Percentiles rank a stretch among this genome's conserved stretches.
Evolutionary conservation across 2,113 vertebrate species (phyloP).

Genomic region (Oenanthe melanoleuca): DNA sequence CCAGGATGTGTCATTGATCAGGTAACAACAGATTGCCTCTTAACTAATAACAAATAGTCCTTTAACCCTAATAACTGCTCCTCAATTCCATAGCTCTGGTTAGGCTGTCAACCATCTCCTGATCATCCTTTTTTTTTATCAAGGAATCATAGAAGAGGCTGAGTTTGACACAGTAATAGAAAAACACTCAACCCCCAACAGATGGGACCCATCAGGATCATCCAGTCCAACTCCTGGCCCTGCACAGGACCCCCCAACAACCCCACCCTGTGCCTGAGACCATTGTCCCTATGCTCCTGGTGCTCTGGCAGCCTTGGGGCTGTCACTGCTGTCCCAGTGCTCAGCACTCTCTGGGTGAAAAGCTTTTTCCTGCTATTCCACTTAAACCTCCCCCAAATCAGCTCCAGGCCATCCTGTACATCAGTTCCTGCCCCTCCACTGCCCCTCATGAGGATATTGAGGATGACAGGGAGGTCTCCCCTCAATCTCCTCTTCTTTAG

Average conservation of each 20-base stretch:
- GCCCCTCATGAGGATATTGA: neutral
- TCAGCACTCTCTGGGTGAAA: neutral
- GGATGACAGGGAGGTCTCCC: neutral
- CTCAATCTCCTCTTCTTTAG: neutral
- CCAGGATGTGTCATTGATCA: neutral
- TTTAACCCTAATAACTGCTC: neutral
- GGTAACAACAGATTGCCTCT: neutral
- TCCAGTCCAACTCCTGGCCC: neutral
- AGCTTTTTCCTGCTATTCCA: neutral
- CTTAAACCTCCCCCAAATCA: neutral
- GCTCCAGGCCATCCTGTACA: neutral
- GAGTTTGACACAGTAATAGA: neutral
- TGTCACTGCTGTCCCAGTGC: neutral
- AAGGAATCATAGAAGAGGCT: neutral
- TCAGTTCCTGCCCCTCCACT: neutral
- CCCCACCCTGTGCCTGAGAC: neutral
- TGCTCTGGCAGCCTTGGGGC: neutral
- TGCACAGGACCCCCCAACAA: neutral
- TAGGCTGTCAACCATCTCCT: neutral
- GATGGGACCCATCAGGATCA: neutral
- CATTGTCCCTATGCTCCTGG: fast-evolving
- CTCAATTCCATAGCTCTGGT: neutral
- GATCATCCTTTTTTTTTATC: neutral
- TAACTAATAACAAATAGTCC: neutral
- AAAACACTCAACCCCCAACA: no score